These are phyloP conservation scores for Paedocypris micromegethes DNA, from an alignment of 2,797 vertebrate genomes.

Conservation along the genomic window DNA sequence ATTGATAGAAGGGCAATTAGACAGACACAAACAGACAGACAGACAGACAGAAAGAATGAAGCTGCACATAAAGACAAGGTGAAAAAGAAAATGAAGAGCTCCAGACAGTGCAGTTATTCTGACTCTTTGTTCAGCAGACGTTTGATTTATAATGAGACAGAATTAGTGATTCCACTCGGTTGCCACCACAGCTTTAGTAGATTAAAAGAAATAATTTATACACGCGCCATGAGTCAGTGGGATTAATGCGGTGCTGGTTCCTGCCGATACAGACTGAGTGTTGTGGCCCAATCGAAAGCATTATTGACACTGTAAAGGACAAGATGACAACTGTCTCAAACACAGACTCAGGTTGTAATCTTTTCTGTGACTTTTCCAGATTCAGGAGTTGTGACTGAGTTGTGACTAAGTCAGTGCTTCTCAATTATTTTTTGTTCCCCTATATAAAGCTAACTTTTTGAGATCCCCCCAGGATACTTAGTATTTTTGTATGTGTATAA, in stretches of 20 bases:
- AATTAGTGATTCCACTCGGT: conserved; percentile 45
- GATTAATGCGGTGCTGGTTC: conserved; percentile 37
- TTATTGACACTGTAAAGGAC: conserved; percentile 19
- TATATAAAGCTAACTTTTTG: too few relatives aligned
- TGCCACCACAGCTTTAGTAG: conserved; percentile 46
- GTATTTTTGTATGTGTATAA: too few relatives aligned
- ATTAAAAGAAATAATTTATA: conserved; percentile 49
- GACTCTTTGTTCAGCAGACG: not conserved
- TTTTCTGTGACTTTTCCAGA: too few relatives aligned
- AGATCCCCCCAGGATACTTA: too few relatives aligned
- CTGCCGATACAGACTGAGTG: conserved; percentile 33
- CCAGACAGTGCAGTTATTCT: conserved; percentile 1
- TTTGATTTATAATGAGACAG: conserved; percentile 40
- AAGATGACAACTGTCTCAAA: not conserved
- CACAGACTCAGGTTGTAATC: too few relatives aligned
- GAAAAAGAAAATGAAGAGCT: not conserved
- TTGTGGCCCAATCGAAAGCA: conserved; percentile 20
- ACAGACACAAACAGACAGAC: not conserved
- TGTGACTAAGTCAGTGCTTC: too few relatives aligned
- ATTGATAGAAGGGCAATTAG: too few relatives aligned
- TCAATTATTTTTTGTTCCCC: too few relatives aligned
- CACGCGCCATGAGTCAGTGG: conserved; percentile 29
- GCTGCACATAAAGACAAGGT: not conserved
- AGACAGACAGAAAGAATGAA: not conserved
- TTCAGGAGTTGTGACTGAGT: too few relatives aligned